Evolutionary conservation across 2,888 invertebrate species (phyloP), one percentile per base, ranked within the genome.

Genomic region (Erebia epiphron): DNA sequence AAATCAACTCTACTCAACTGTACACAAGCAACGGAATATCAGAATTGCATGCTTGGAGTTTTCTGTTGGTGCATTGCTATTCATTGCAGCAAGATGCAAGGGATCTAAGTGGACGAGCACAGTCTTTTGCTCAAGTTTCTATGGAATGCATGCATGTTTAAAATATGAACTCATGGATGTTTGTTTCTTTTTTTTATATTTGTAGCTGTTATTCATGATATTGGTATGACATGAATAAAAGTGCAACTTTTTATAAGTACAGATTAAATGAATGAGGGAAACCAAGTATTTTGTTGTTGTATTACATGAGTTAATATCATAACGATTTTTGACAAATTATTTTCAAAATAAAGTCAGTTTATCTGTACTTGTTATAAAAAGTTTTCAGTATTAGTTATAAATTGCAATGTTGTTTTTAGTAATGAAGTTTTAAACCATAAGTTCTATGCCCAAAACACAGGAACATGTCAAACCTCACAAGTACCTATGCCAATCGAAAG

Each of bases 41-140:
- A 18, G 14, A 67, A 46, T 72, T 64, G 71, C 79, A 79, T 82
- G 83, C 82, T 75, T 67, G 71, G 71, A 71, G 46, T 21, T 58
- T 66, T 60, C 43, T 62, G 26, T 72, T 62, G 26, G 70, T 74
- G 74, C 74, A 70, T 62, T 62, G 56, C 71, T 74, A 26, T 58
- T 60, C 43, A 66, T 62, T 69, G 67, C 49, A 49, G 4, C 13
- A 57, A 67, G 58, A 67, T 67, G 71, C 67, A 57, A 70, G 72
- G 72, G 75, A 16, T 68, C 68, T 74, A 71, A 46, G 50, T 62
- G 49, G n/a, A 21, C 49, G 41, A 67, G 57, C 70, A 72, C 65
- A 65, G 35, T 54, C 35, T 35, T 52, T 52, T 3, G 18, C 54
- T 56, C 35, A 14, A 2, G 41, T 41, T 43, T n/a, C 18, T 43